phyloP scores from a whole-genome alignment of 2,888 invertebrate species.

The Odontomyia ornata region DNA sequence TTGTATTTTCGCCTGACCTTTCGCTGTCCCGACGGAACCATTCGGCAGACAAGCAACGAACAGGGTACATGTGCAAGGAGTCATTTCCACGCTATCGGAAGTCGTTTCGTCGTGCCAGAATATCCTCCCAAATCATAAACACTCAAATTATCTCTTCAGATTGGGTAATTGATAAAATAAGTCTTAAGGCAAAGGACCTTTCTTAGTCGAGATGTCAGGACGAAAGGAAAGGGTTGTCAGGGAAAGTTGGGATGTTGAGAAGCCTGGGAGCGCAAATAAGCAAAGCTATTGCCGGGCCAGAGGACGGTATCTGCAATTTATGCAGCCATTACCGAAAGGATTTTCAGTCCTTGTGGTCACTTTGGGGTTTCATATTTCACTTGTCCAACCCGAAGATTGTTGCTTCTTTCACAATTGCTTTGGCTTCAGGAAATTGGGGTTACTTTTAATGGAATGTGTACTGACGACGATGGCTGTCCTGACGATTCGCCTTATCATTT shows the following conservation, averaged over 20 bases:
- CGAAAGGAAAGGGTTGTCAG: background rate
- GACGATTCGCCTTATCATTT: background rate
- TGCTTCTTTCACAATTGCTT: constrained; percentile 11
- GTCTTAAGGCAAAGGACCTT: constrained; percentile 36
- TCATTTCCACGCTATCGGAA: background rate
- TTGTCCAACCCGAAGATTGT: constrained; percentile 1
- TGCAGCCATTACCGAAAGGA: constrained; percentile 33
- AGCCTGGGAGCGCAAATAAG: constrained; percentile 9
- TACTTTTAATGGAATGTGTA: constrained; percentile 29
- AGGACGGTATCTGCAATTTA: constrained; percentile 33
- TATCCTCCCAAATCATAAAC: constrained; percentile 37
- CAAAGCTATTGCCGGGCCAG: background rate
- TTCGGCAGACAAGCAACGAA: background rate
- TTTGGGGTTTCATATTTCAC: constrained; percentile 36
- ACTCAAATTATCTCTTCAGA: constrained; percentile 34
- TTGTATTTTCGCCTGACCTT: background rate
- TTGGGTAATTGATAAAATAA: constrained; percentile 38
- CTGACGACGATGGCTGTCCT: background rate
- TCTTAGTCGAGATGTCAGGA: background rate
- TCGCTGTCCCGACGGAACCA: background rate
- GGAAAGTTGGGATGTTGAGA: background rate
- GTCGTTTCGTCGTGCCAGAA: background rate
- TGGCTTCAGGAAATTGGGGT: background rate
- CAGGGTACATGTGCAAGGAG: background rate
- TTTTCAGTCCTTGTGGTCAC: constrained; percentile 26